Conservation (phyloP, 2,888 invertebrate species). For the Blastobasis adustella region DNA sequence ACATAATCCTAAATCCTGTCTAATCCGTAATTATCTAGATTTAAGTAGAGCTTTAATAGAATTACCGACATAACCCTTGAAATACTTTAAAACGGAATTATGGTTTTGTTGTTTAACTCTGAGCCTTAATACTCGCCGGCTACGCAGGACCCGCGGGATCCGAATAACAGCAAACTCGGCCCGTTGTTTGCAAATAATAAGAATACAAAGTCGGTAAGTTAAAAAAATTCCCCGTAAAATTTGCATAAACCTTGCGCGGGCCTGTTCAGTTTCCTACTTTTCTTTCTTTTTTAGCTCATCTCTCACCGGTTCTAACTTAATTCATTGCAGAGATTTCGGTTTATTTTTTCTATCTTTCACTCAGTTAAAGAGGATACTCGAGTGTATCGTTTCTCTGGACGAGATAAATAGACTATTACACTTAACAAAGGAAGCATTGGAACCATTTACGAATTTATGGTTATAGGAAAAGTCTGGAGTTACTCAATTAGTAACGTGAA, state of each 20-base stretch:
- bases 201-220: conserved; percentile 58
- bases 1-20: too few species aligned
- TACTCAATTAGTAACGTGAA: too few species aligned
- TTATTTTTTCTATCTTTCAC: conserved; percentile 9
- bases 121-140: not conserved
- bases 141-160: not conserved
- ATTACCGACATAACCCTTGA: too few species aligned
- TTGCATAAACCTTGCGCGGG: conserved; percentile 62
- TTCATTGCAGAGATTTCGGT: conserved; percentile 33
- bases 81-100: not conserved
- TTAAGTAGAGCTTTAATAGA: too few species aligned
- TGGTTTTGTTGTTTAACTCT: not conserved
- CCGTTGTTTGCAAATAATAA: conserved; percentile 64
- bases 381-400: too few species aligned
- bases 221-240: conserved; percentile 61
- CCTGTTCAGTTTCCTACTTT: conserved; percentile 49
- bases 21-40: too few species aligned
- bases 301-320: conserved; percentile 44
- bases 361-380: too few species aligned
- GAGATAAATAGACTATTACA: too few species aligned
- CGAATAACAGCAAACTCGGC: conserved; percentile 43
- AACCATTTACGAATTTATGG: too few species aligned
- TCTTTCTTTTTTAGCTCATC: conserved; percentile 49
- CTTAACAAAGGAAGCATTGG: too few species aligned
- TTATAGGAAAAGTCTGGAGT: too few species aligned